Base-by-base conservation (phyloP, 2,888 invertebrate species). In the Dexiosoma caninum region DNA sequence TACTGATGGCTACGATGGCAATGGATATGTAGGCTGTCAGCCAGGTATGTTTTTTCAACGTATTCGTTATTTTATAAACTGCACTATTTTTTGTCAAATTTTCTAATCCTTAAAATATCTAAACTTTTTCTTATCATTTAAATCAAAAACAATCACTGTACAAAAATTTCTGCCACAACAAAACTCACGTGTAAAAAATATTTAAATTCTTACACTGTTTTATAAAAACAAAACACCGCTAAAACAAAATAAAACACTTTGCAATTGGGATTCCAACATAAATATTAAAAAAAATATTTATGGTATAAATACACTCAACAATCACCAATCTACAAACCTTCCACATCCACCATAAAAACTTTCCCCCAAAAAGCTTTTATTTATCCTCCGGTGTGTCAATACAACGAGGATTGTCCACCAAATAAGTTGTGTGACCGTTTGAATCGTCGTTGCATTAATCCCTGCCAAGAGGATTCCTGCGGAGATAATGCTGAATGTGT, bases 371-470 rank as follows among this genome's bases (percentile, higher is more conserved):
- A 82, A 92, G 92, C 91, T 14, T 86, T 88, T 32, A 88, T 90
- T 51, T 89, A 91, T 81, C 91, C 91, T 84, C 92, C 93, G 83
- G 92, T 96, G 64, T 97, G 97, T 88, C 96, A 96, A 88, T 96
- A 96, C 90, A 96, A 97, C 86, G 96, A 96, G 91, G 96, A 97
- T 86, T 97, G 97, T 88, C 96, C 96, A 69, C 95, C 95, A n/a
- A 93, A 95, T 85, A 93, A 95, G 85, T 91, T 95, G 21, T 97
- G 97, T 88, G 96, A 97, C 89, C 92, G 96, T 84, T 91, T 96
- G 60, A 96, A 96, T 86, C 92, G 96, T 87, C 92, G 94, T 59
- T 97, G 97, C 88, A 94, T 95, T 83, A 96, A 94, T 89, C 95
- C 96, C 2, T 96, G 96, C 87, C 92, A 92, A 84, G 93, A 94